These are phyloP conservation scores for Gila orcuttii DNA, from an alignment of 2,113 vertebrate genomes.

Conservation along the genomic window DNA sequence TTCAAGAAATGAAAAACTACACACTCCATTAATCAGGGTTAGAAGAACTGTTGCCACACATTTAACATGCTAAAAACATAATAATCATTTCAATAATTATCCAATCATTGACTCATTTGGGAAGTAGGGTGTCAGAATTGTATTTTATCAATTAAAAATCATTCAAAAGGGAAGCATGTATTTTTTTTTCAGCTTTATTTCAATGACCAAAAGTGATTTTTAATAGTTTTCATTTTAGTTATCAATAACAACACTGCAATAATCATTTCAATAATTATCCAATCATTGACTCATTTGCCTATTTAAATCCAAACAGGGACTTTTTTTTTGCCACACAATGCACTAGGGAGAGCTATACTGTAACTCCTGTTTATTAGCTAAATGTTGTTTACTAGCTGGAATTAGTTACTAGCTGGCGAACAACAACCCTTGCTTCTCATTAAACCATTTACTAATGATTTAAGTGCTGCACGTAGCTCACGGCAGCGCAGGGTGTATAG, in stretches of 20 bases:
- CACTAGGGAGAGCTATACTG: too few species aligned
- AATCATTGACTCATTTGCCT: too few species aligned
- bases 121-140: background rate
- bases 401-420: background rate
- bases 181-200: background rate
- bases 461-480: constrained; percentile 75
- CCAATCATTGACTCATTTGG: background rate
- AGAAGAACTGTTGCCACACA: too few species aligned
- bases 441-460: background rate
- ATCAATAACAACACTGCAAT: background rate
- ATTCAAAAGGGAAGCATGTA: background rate
- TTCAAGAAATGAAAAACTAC: too few species aligned
- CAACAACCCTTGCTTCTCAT: background rate
- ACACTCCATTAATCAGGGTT: too few species aligned
- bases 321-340: too few species aligned
- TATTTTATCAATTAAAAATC: background rate
- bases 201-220: background rate
- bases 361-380: too few species aligned
- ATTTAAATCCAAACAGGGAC: too few species aligned
- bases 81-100: too few species aligned
- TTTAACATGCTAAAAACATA: too few species aligned
- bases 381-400: background rate
- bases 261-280: too few species aligned
- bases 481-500: constrained; percentile 86
- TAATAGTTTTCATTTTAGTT: background rate